Base-by-base conservation (phyloP, 2,113 vertebrate genomes). In the Steatornis caripensis region DNA sequence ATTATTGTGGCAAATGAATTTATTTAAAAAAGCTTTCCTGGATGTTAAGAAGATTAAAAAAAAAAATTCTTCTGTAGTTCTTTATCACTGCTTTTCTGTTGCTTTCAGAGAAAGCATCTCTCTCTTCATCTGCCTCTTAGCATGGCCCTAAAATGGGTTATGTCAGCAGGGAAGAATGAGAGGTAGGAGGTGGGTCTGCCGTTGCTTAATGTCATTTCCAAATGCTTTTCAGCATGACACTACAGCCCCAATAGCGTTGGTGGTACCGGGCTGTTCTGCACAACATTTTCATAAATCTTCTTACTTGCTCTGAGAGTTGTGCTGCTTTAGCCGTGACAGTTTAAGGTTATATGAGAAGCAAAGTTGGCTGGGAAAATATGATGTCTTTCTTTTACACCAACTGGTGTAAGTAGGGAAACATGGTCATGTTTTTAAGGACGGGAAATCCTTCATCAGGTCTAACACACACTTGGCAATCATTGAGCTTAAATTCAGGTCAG, bases 361-460 rank as follows among this genome's bases (percentile, higher is more conserved):
- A 17, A 11, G 10, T 29, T 55, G 24, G 8, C 46, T 71, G 71
- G 70, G 80, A 68, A 80, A 55, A 51, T n/a, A 20, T 2, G 20
- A 5, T 9, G 2, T 49, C 15, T 53, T 15, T 24, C 51, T 48
- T 37, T 17, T 58, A 41, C 14, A 54, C 20, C 12, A 22, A 2
- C 8, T 10, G 43, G 16, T 79, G 1, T n/a, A 64, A 80, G n/a
- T 32, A 24, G 27, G 68, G 39, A 20, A 43, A 64, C 71, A 74
- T 5, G 12, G 17, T 57, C 26, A 0, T 17, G 27, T 21, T 36
- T 66, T 55, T 61, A 16, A 58, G 32, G 68, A 15, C 0, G 1
- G 30, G 68, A 58, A 69, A 16, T n/a, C 29, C 27, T 43, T 60
- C 80, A 5, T n/a, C 27, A 30, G 64, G 69, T 65, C 62, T 65